Conservation (phyloP, 2,113 vertebrate genomes). For the Oncorhynchus gorbuscha region DNA sequence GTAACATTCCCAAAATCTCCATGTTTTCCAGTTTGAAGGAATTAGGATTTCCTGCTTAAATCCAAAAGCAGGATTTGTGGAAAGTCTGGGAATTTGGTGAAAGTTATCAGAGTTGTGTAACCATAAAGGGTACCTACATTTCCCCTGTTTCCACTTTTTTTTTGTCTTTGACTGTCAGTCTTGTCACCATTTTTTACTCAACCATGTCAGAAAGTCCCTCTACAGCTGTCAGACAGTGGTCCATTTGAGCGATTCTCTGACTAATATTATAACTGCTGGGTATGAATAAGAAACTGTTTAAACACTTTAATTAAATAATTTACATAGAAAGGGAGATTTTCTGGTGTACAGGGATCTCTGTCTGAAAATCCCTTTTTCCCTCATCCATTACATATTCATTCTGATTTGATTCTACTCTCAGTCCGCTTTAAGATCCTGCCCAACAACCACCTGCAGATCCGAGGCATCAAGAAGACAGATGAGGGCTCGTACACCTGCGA, state of each 20-base stretch:
- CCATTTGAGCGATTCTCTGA: background rate
- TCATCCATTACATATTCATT: background rate
- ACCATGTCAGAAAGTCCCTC: background rate
- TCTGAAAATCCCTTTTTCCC: background rate
- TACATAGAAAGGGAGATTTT: background rate
- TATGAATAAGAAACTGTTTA: background rate
- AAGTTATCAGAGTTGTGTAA: background rate
- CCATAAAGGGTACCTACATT: too few relatives aligned
- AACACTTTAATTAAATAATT: slow-evolving; percentile 10
- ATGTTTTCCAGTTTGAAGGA: background rate
- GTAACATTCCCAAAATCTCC: too few relatives aligned
- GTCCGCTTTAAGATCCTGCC: slow-evolving; percentile 88
- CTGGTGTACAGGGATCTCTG: background rate
- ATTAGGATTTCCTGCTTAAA: too few relatives aligned
- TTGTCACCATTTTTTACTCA: slow-evolving; percentile 12
- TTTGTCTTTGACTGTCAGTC: background rate
- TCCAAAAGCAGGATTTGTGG: too few relatives aligned
- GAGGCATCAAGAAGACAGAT: slow-evolving; percentile 92
- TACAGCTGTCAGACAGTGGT: background rate
- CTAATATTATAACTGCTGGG: slow-evolving; percentile 8
- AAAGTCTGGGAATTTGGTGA: too few relatives aligned
- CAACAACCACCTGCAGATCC: slow-evolving; percentile 98
- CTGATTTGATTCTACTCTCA: slow-evolving; percentile 50
- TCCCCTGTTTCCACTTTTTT: background rate
- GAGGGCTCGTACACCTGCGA: slow-evolving; percentile 93